These are phyloP conservation scores for Mungos mungo DNA, from an alignment of 2,113 vertebrate species.

Conservation along the genomic window DNA sequence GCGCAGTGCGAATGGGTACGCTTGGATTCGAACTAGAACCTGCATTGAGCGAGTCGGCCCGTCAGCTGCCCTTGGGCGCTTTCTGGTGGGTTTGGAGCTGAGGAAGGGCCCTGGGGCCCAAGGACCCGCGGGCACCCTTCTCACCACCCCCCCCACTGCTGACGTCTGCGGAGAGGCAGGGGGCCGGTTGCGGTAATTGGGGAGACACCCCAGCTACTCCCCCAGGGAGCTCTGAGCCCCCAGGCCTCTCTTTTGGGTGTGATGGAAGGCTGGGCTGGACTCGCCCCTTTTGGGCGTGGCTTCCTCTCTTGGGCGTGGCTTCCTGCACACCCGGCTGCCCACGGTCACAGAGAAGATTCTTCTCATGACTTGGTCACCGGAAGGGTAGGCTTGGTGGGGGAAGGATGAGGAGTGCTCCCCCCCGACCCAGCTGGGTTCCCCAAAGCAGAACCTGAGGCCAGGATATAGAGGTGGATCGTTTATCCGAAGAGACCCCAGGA, in stretches of 20 bases:
- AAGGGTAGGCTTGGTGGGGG: rapidly evolving
- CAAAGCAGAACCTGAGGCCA: neutral
- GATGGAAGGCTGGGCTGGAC: neutral
- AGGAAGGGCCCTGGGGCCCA: neutral
- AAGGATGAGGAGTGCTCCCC: neutral
- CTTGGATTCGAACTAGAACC: neutral
- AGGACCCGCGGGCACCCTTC: neutral
- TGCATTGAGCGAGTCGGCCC: neutral
- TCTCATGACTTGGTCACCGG: neutral
- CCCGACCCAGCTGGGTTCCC: neutral
- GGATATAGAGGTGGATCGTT: rapidly evolving
- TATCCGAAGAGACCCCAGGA: neutral
- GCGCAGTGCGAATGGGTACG: neutral
- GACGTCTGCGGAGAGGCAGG: neutral
- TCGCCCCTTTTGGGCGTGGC: rapidly evolving
- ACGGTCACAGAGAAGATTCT: neutral
- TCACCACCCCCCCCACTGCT: neutral
- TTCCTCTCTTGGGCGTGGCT: neutral
- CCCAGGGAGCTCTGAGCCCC: neutral
- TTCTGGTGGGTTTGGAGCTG: neutral
- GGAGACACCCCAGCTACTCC: neutral
- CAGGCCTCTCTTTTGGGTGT: neutral
- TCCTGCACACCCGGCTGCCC: too few relatives aligned
- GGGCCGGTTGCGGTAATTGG: neutral
- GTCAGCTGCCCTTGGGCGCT: neutral